Evolutionary conservation across 2,113 vertebrate genomes (phyloP).

Genomic region (Grammomys dolichurus): DNA sequence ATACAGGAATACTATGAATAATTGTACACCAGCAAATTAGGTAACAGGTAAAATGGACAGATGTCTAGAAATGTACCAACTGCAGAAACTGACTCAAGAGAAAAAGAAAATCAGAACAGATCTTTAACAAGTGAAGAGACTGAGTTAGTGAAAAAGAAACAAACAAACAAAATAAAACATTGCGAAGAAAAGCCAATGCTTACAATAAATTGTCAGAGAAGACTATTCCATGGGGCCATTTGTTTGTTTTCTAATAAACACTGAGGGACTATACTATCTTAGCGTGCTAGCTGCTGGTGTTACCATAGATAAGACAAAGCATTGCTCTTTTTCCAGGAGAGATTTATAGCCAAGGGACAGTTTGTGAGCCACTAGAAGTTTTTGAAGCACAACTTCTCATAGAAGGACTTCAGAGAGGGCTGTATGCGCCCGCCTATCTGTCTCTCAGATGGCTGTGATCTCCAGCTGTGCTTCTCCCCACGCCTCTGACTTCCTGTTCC

Average conservation of each 20-base stretch:
- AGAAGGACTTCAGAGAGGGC: neutral
- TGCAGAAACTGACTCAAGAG: neutral
- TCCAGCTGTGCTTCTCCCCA: fast-evolving
- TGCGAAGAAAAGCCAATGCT: neutral
- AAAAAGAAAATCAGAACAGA: neutral
- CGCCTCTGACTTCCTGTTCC: neutral
- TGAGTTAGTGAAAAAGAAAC: neutral
- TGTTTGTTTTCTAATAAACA: neutral
- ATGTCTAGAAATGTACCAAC: neutral
- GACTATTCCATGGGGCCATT: neutral
- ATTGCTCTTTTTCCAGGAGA: neutral
- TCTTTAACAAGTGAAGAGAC: neutral
- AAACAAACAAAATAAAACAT: neutral
- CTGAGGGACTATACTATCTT: neutral
- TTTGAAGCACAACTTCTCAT: too few species aligned
- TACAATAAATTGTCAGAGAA: neutral
- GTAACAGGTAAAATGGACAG: neutral
- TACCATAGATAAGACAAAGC: neutral
- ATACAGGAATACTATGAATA: too few species aligned
- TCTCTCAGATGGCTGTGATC: neutral
- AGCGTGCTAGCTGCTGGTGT: neutral
- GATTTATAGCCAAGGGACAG: neutral
- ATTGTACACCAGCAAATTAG: neutral
- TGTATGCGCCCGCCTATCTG: too few species aligned
- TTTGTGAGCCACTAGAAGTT: neutral